Percentiles rank a stretch among this genome's conserved stretches.
phyloP scores from a whole-genome alignment of 2,888 invertebrate species.

The Pedicia rivosa region DNA sequence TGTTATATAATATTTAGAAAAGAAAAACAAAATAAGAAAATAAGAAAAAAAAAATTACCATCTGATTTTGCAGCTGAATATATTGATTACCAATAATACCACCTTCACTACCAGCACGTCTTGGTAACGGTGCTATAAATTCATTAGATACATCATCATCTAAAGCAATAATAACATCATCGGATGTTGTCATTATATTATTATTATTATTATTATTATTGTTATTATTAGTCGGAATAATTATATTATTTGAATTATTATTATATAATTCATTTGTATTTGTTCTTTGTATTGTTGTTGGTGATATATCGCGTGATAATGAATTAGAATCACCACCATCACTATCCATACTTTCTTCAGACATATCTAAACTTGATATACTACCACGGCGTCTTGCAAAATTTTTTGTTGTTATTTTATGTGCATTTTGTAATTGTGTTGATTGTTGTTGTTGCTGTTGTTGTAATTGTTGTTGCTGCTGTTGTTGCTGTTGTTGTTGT shows the following conservation, averaged over 20 bases:
- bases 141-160: background rate
- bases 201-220: background rate
- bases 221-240: background rate
- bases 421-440: constrained; percentile 10
- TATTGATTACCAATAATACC: constrained; percentile 1
- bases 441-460: constrained; percentile 8
- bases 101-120: constrained; percentile 1
- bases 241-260: background rate
- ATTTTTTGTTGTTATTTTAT: constrained; percentile 15
- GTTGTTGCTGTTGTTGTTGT: constrained; percentile 14
- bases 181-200: background rate
- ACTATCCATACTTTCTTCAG: constrained; percentile 31
- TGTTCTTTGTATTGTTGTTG: constrained; percentile 10
- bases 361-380: constrained; percentile 29
- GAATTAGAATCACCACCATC: constrained; percentile 23
- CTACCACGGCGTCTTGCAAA: constrained; percentile 28
- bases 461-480: constrained; percentile 13
- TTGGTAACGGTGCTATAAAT: background rate
- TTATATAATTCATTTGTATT: background rate
- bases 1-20: too few relatives aligned
- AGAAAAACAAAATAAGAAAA: too few relatives aligned
- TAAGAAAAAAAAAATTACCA: too few relatives aligned
- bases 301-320: constrained; percentile 19
- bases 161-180: background rate
- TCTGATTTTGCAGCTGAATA: too few relatives aligned